phyloP scores from a whole-genome alignment of 2,797 vertebrate species.

The Lacerta bilineata region DNA sequence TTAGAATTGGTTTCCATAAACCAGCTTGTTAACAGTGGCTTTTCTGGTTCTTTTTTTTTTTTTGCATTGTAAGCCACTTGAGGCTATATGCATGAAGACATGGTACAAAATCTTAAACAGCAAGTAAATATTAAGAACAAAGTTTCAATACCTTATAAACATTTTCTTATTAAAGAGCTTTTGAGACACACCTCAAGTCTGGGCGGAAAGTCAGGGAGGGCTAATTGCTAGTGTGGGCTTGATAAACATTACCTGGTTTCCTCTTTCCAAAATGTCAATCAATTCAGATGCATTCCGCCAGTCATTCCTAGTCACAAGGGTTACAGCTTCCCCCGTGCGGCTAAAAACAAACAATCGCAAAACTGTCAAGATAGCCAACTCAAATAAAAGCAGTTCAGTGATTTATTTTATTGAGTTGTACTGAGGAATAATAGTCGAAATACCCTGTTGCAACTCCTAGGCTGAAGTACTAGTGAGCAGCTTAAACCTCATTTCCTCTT shows the following conservation, averaged over 20 bases:
- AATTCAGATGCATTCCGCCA: slow-evolving; percentile 92
- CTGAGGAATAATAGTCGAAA: neutral
- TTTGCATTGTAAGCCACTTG: no score
- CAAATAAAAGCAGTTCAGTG: neutral
- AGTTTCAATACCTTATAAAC: no score
- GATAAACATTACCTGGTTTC: slow-evolving; percentile 86
- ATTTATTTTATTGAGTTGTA: neutral
- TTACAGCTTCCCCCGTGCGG: slow-evolving; percentile 88
- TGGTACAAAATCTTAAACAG: no score
- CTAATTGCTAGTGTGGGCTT: neutral
- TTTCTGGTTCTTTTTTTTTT: no score
- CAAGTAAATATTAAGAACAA: no score
- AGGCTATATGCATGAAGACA: no score
- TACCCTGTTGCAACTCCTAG: neutral
- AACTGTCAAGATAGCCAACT: neutral
- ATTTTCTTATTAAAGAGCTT: no score
- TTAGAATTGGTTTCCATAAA: no score
- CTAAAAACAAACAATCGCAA: slow-evolving; percentile 56
- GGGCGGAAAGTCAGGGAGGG: no score
- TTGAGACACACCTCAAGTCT: neutral
- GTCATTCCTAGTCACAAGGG: slow-evolving; percentile 89
- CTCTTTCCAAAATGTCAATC: slow-evolving; percentile 91
- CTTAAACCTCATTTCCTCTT: neutral
- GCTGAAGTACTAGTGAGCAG: neutral
- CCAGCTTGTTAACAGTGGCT: no score